A percentile compares a stretch with the other conserved stretches of the same genome.
phyloP scores from a whole-genome alignment of 2,888 invertebrate genomes.

The Sphaerophoria rueppellii region DNA sequence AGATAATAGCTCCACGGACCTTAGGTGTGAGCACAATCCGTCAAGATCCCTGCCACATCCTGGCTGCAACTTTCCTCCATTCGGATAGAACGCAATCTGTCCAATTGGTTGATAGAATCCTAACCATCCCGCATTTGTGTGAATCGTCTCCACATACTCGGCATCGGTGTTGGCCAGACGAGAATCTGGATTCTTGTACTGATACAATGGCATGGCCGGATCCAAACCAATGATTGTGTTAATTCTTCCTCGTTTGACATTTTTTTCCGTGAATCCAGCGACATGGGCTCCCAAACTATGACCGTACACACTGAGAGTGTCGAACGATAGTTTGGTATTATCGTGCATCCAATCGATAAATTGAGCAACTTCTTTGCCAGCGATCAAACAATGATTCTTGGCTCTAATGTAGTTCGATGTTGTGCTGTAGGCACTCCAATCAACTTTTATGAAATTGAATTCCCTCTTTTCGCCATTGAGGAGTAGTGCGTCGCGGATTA shows the following conservation, averaged over 20 bases:
- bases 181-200: slow-evolving; percentile 29
- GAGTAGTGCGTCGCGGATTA: slow-evolving; percentile 82
- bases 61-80: slow-evolving; percentile 83
- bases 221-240: slow-evolving; percentile 83
- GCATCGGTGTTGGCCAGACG: slow-evolving; percentile 71
- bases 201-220: slow-evolving; percentile 73
- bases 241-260: slow-evolving; percentile 83
- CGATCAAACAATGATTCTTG: slow-evolving; percentile 78
- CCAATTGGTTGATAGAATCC: slow-evolving; percentile 74
- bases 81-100: slow-evolving; percentile 83
- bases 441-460: slow-evolving; percentile 84
- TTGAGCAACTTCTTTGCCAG: slow-evolving; percentile 67
- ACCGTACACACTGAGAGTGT: slow-evolving; percentile 83
- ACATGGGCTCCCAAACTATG: slow-evolving; percentile 84
- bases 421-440: slow-evolving; percentile 83
- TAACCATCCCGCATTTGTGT: slow-evolving; percentile 71
- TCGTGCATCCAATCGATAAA: slow-evolving; percentile 80
- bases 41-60: slow-evolving; percentile 81
- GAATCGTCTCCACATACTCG: slow-evolving; percentile 73
- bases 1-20: slow-evolving; percentile 79
- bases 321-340: slow-evolving; percentile 82
- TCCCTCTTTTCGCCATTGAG: slow-evolving; percentile 83
- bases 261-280: slow-evolving; percentile 84
- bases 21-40: slow-evolving; percentile 79
- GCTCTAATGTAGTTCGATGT: slow-evolving; percentile 83